phyloP scores from a whole-genome alignment of 2,888 invertebrate species.

The Hirudinaria manillensis region DNA sequence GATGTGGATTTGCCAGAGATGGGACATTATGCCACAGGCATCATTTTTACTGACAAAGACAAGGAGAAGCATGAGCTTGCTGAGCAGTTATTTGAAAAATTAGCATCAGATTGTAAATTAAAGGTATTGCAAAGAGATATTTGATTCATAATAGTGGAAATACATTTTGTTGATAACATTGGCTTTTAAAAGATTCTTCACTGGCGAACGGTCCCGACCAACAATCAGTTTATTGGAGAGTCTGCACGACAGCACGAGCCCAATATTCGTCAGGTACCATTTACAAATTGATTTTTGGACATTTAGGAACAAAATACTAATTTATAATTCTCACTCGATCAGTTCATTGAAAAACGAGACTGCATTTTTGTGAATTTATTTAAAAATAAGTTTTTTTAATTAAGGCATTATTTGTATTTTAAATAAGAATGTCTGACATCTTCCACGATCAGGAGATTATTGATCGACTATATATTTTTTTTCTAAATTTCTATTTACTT shows the following conservation, averaged over 20 bases:
- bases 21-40: conserved; percentile 91
- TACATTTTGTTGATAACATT: neutral
- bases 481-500: too few relatives aligned
- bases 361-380: too few relatives aligned
- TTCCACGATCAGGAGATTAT: too few relatives aligned
- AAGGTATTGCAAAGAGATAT: conserved; percentile 30
- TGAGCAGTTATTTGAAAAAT: conserved; percentile 31
- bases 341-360: too few relatives aligned
- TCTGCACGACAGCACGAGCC: conserved; percentile 93
- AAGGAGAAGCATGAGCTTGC: conserved; percentile 44
- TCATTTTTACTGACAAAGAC: conserved; percentile 75
- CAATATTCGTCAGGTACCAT: conserved; percentile 83
- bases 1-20: conserved; percentile 62
- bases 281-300: too few relatives aligned
- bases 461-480: too few relatives aligned
- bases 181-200: conserved; percentile 65
- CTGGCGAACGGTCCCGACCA: conserved; percentile 89
- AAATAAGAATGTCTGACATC: too few relatives aligned
- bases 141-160: neutral
- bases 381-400: too few relatives aligned
- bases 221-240: conserved; percentile 76
- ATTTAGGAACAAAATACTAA: too few relatives aligned
- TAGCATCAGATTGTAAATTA: conserved; percentile 31
- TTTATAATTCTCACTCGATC: too few relatives aligned
- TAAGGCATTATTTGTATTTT: too few relatives aligned